A percentile compares a stretch with the other conserved stretches of the same genome.
Conservation (phyloP, 2,888 invertebrate genomes). For the Rhagium mordax region DNA sequence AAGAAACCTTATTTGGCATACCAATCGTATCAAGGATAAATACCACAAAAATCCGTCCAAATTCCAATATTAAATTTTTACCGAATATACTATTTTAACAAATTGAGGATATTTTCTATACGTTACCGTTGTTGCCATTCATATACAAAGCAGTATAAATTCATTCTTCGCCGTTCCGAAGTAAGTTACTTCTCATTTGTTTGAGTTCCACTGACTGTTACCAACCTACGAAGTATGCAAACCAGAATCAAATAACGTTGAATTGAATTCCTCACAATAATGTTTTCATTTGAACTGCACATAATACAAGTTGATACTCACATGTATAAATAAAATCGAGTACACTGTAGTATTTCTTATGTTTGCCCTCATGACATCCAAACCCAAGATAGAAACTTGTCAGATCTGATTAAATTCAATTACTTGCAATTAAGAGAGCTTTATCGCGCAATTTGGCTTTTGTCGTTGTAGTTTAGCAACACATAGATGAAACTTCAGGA, state of each 20-base stretch:
- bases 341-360: background rate
- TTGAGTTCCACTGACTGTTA: too few species aligned
- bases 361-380: background rate
- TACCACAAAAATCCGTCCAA: too few species aligned
- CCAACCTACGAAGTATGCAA: too few species aligned
- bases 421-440: constrained; percentile 13
- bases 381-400: background rate
- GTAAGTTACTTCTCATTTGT: too few species aligned
- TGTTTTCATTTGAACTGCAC: background rate
- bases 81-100: too few species aligned
- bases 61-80: too few species aligned
- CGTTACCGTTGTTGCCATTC: too few species aligned
- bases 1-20: too few species aligned
- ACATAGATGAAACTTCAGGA: constrained; percentile 14
- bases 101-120: too few species aligned
- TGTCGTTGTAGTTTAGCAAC: background rate
- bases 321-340: background rate
- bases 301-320: background rate
- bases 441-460: constrained; percentile 17
- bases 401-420: constrained; percentile 8
- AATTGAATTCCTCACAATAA: background rate
- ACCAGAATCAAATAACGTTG: background rate
- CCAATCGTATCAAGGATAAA: too few species aligned
- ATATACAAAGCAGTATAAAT: too few species aligned
- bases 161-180: too few species aligned